Evolutionary conservation across 2,888 invertebrate genomes (phyloP).

Genomic region (Acanthosoma haemorrhoidale): DNA sequence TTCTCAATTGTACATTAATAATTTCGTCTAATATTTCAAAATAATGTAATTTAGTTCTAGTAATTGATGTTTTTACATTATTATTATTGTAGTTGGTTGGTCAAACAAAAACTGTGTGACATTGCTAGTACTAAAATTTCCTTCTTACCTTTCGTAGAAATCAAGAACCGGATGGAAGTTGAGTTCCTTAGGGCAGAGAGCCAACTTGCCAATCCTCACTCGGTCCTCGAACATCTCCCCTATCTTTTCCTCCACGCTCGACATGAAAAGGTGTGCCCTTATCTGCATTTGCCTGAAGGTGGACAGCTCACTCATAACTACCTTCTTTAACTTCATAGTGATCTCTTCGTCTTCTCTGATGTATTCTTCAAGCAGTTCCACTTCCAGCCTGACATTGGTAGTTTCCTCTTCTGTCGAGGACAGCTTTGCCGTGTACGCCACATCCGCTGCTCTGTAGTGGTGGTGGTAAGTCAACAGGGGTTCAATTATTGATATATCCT

Average conservation of each 20-base stretch:
- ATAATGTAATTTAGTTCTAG: not conserved
- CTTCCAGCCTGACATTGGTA: not conserved
- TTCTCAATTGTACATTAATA: not conserved
- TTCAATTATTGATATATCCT: not conserved
- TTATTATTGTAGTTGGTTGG: too few species aligned
- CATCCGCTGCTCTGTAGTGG: not conserved
- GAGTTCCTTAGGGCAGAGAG: not conserved
- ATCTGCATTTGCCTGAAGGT: not conserved
- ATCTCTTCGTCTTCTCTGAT: not conserved
- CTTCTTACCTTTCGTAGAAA: not conserved
- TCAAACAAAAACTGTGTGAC: too few species aligned
- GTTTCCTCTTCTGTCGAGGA: not conserved
- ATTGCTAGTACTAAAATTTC: too few species aligned
- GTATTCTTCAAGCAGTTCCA: not conserved
- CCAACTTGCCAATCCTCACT: not conserved
- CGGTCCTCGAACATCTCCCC: not conserved
- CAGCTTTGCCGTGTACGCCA: not conserved
- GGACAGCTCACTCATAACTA: not conserved
- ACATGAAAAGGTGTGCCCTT: not conserved
- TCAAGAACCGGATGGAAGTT: not conserved
- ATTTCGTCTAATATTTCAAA: not conserved
- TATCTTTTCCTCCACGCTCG: not conserved
- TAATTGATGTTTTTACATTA: too few species aligned
- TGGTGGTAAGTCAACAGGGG: not conserved
- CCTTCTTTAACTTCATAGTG: not conserved